phyloP scores from a whole-genome alignment of 2,113 vertebrate genomes.

The Proterorhinus semilunaris region DNA sequence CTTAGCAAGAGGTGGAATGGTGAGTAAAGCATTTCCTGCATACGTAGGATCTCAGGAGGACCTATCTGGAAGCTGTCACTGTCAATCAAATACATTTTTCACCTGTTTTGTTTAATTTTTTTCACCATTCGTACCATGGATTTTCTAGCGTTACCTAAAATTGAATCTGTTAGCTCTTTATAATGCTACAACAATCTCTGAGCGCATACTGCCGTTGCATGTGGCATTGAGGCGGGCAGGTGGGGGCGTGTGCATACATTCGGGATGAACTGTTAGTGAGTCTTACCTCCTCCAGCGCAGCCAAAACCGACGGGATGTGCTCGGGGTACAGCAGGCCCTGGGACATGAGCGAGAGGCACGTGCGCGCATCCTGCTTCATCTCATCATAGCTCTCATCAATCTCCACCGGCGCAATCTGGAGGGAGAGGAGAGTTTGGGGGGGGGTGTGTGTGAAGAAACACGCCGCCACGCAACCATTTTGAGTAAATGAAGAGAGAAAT shows the following conservation, averaged over 20 bases:
- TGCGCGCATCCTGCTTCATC: constrained; percentile 97
- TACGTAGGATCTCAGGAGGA: too few relatives aligned
- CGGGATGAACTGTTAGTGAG: constrained; percentile 4
- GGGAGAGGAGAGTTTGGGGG: constrained; percentile 18
- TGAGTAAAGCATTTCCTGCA: too few relatives aligned
- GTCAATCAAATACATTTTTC: too few relatives aligned
- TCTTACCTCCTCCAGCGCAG: constrained; percentile 87
- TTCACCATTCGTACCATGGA: too few relatives aligned
- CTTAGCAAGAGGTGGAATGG: too few relatives aligned
- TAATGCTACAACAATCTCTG: too few relatives aligned
- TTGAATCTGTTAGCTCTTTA: too few relatives aligned
- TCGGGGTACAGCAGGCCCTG: constrained; percentile 95
- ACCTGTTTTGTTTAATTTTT: too few relatives aligned
- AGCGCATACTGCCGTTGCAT: neutral
- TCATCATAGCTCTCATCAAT: constrained; percentile 98
- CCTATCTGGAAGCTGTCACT: too few relatives aligned
- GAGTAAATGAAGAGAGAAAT: constrained; percentile 77
- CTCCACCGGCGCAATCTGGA: constrained; percentile 96
- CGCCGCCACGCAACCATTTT: constrained; percentile 59
- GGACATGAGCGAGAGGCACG: constrained; percentile 96
- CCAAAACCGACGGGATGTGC: constrained; percentile 93
- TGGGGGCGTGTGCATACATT: constrained; percentile 18
- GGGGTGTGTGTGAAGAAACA: constrained; percentile 48
- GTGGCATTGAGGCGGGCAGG: constrained; percentile 31
- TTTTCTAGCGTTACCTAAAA: too few relatives aligned